Evolutionary conservation across 2,113 vertebrate species (phyloP).

Genomic region (Actenoides lindsayi): DNA sequence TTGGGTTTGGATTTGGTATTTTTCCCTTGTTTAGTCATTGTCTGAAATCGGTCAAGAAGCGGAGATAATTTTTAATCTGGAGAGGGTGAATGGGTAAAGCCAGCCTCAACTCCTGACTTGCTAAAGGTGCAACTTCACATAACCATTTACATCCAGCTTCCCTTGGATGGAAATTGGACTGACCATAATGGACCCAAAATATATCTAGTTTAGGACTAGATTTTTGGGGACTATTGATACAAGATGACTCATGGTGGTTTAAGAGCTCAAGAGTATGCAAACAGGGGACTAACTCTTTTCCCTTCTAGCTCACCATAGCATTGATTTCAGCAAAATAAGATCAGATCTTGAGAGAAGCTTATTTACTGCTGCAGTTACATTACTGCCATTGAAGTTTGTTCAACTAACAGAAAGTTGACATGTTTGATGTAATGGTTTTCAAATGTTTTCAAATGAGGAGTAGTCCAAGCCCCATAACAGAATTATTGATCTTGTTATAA

Average conservation of each 20-base stretch:
- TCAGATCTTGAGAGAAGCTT: neutral
- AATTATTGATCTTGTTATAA: neutral
- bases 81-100: neutral
- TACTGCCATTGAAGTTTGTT: neutral
- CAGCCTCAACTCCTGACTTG: neutral
- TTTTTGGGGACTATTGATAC: neutral
- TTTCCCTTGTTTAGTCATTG: neutral
- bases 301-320: neutral
- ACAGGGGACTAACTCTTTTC: neutral
- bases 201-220: neutral
- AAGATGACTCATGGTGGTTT: neutral
- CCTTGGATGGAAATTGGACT: neutral
- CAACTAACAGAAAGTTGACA: neutral
- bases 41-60: neutral
- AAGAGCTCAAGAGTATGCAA: neutral
- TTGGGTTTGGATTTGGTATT: accelerated
- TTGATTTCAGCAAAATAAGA: neutral
- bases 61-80: neutral
- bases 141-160: neutral
- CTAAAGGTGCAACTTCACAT: neutral
- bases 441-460: neutral
- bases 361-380: neutral
- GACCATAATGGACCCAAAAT: neutral
- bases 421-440: neutral
- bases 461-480: neutral